phyloP scores from a whole-genome alignment of 1,140 invertebrate genomes.

The Macrosteles quadrilineatus region DNA sequence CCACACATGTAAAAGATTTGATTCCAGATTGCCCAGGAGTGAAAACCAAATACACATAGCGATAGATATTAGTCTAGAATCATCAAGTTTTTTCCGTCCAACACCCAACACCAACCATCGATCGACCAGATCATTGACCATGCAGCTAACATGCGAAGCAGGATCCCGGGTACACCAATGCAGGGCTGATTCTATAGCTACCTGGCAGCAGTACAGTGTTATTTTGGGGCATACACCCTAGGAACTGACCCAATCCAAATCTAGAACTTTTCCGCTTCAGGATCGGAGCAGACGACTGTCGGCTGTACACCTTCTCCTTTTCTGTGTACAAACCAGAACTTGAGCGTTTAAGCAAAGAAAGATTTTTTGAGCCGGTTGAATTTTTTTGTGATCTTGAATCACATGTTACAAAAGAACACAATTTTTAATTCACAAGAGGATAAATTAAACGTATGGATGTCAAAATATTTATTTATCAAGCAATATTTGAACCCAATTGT shows the following conservation, averaged over 20 bases:
- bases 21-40: too few relatives aligned
- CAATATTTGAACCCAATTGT: too few relatives aligned
- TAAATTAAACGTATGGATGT: too few relatives aligned
- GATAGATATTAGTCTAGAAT: too few relatives aligned
- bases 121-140: constrained; percentile 61
- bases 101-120: too few relatives aligned
- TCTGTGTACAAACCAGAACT: constrained; percentile 55
- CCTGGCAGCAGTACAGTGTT: constrained; percentile 48
- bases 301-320: constrained; percentile 87
- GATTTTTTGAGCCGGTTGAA: constrained; percentile 4
- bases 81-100: too few relatives aligned
- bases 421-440: too few relatives aligned
- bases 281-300: constrained; percentile 86
- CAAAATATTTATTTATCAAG: too few relatives aligned
- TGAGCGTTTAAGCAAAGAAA: too few relatives aligned
- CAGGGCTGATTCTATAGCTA: constrained; percentile 48
- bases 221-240: constrained; percentile 55
- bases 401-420: constrained; percentile 10
- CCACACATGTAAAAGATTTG: too few relatives aligned
- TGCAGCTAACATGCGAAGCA: constrained; percentile 26
- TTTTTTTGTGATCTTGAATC: constrained; percentile 11
- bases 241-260: constrained; percentile 87
- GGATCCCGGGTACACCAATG: constrained; percentile 18
- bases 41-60: too few relatives aligned
- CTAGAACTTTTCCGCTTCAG: constrained; percentile 88